These are phyloP conservation scores for Cathartes aura DNA, from an alignment of 2,113 vertebrate species.

Conservation along the genomic window DNA sequence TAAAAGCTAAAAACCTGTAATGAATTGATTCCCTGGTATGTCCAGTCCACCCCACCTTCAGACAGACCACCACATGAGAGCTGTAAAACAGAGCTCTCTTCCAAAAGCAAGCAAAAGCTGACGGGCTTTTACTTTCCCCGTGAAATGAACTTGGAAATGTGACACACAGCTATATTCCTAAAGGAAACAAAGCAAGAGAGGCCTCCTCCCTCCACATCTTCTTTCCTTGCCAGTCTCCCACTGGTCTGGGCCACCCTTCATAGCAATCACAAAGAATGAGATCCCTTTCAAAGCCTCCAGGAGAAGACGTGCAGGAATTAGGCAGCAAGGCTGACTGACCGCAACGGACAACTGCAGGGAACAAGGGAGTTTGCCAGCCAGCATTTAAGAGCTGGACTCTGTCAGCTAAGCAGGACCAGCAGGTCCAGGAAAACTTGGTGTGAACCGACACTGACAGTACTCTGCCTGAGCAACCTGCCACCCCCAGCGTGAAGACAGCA, in stretches of 20 bases:
- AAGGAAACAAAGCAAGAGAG: neutral
- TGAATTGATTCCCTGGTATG: neutral
- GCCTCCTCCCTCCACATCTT: neutral
- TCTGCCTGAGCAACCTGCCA: neutral
- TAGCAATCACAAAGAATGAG: neutral
- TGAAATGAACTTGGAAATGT: neutral
- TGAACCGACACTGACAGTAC: neutral
- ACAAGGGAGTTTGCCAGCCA: neutral
- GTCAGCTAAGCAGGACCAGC: neutral
- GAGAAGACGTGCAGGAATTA: neutral
- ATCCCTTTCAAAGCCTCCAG: neutral
- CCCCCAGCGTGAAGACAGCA: accelerated
- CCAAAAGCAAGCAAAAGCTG: neutral
- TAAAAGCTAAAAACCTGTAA: neutral
- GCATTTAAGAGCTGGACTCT: neutral
- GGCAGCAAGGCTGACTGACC: neutral
- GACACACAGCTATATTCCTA: neutral
- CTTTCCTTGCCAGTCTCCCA: neutral
- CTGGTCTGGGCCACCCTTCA: neutral
- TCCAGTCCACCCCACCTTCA: neutral
- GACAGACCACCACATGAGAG: neutral
- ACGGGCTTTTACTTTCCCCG: neutral
- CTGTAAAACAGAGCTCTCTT: neutral
- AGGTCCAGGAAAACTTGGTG: neutral
- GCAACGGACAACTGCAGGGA: neutral